Base-by-base conservation (phyloP, 2,797 vertebrate genomes). In the Yasuhikotakia modesta region DNA sequence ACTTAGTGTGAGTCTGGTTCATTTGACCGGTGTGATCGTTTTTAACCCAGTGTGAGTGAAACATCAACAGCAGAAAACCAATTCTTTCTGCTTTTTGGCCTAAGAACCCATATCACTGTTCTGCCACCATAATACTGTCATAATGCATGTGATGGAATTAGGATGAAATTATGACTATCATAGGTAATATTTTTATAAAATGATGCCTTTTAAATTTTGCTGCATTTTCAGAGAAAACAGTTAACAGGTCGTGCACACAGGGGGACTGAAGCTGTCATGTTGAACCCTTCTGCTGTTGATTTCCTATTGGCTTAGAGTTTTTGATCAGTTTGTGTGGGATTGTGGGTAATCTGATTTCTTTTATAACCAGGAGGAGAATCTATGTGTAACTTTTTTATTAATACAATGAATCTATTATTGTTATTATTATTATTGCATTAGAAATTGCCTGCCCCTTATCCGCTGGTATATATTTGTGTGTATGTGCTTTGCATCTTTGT, bases 21-120 rank as follows among this genome's bases (percentile, higher is more conserved):
- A 86, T 48, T 65, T 57, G 73, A 74, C 85, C 76, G n/a, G n/a
- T n/a, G n/a, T n/a, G n/a, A n/a, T n/a, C 83, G 82, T 35, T 85
- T 69, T 86, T 85, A 86, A 84, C 85, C 46, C 71, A 17, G 45
- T 27, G 61, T 46, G 80, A 74, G 76, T 71, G 85, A 84, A 80
- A 83, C 68, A 82, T 50, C 61, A 69, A 45, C 48, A n/a, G n/a
- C n/a, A n/a, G n/a, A n/a, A n/a, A n/a, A n/a, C n/a, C n/a, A n/a
- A n/a, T n/a, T 57, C 50, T 50, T 72, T 75, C 57, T 19, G 19
- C 11, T 46, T 74, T 67, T 75, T 85, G 82, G 66, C 67, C 76
- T 67, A 64, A 70, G 82, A 84, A 91, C 86, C 70, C 86, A 43
- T 70, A 46, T 79, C 60, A 77, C 55, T 48, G 57, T 46, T 35